Percentiles rank a stretch among this genome's conserved stretches.
Evolutionary conservation across 2,888 invertebrate species (phyloP).

Genomic region (Cerceris ruficornis): DNA sequence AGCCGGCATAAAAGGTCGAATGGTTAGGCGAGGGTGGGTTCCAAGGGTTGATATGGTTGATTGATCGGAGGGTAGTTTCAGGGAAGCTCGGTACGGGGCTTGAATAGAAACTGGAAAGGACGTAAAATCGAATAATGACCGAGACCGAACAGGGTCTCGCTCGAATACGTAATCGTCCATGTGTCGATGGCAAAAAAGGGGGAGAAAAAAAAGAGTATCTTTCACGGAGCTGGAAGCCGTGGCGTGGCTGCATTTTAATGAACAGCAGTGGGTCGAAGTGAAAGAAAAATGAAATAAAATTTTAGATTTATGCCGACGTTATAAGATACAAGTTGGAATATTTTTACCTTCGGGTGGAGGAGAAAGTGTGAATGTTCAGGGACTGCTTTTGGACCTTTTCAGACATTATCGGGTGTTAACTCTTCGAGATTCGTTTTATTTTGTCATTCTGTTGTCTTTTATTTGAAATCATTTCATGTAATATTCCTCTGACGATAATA

Average conservation of each 20-base stretch:
- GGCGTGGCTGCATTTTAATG: background rate
- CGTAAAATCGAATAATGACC: constrained; percentile 55
- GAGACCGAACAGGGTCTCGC: constrained; percentile 6
- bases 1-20: constrained; percentile 61
- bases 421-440: no score
- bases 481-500: no score
- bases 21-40: constrained; percentile 55
- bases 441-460: no score
- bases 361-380: no score
- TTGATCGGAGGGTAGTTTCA: constrained; percentile 53
- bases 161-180: constrained; percentile 27
- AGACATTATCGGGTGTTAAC: no score
- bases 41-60: constrained; percentile 62
- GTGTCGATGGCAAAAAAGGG: constrained; percentile 4
- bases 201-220: background rate
- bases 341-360: no score
- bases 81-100: constrained; percentile 24
- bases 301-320: no score
- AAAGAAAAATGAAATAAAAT: background rate
- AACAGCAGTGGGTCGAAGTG: background rate
- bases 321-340: no score
- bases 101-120: constrained; percentile 50
- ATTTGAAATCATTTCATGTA: no score
- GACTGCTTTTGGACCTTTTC: no score
- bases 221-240: background rate